phyloP scores from a whole-genome alignment of 2,888 invertebrate genomes.

The Gisinianus flammeolus region DNA sequence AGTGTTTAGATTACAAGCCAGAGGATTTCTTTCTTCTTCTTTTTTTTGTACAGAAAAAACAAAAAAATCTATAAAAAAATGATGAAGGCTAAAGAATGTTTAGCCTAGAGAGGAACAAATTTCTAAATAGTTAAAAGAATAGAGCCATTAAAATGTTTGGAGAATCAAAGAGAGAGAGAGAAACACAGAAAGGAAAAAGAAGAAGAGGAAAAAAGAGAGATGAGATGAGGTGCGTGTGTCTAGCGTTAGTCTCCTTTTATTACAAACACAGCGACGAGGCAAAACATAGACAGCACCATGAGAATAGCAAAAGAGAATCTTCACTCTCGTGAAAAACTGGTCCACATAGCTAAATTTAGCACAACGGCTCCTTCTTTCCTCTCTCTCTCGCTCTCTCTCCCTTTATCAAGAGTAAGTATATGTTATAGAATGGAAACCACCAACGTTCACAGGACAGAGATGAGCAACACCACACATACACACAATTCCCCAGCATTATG shows the following conservation, averaged over 20 bases:
- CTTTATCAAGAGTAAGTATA: background rate
- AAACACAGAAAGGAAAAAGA: background rate
- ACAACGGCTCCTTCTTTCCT: conserved; percentile 67
- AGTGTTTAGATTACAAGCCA: conserved; percentile 1
- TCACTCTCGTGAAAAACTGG: conserved; percentile 42
- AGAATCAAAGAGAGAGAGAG: conserved; percentile 6
- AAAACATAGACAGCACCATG: conserved; percentile 17
- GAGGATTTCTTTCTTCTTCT: background rate
- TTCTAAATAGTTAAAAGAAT: background rate
- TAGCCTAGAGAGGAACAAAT: background rate
- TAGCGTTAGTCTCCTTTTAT: conserved; percentile 35
- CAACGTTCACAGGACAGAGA: no score
- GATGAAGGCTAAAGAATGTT: conserved; percentile 14
- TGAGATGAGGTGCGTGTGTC: conserved; percentile 14
- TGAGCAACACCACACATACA: background rate
- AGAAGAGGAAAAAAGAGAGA: background rate
- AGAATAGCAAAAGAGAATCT: conserved; percentile 20
- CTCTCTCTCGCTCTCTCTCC: background rate
- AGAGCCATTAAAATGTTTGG: background rate
- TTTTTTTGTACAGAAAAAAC: background rate
- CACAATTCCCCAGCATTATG: no score
- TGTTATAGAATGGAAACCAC: no score
- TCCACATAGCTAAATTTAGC: conserved; percentile 48
- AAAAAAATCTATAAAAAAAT: background rate
- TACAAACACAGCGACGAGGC: conserved; percentile 17